Percentiles rank a stretch among this genome's conserved stretches.
Conservation (phyloP, 64 coral and sea anemone genomes). For the Dendronephthya gigantea region DNA sequence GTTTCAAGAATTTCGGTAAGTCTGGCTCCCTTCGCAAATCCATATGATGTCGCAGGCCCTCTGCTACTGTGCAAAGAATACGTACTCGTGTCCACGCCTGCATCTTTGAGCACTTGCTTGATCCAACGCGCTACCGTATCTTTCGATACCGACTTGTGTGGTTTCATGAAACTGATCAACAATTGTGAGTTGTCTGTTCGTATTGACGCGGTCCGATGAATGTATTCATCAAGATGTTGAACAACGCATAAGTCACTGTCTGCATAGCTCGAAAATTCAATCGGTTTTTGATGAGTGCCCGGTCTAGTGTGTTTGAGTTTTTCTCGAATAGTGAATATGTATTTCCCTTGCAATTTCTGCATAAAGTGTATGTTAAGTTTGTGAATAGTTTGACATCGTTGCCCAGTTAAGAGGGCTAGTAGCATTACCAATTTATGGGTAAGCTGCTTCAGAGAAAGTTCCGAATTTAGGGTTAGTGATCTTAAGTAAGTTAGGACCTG, state of each 20-base stretch:
- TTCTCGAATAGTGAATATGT: too few relatives aligned
- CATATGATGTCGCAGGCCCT: constrained; percentile 27
- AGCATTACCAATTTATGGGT: too few relatives aligned
- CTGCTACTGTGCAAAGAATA: constrained; percentile 27
- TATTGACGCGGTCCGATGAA: not conserved
- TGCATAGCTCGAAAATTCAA: not conserved
- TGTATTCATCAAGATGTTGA: not conserved
- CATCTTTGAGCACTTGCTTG: not conserved
- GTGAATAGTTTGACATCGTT: too few relatives aligned
- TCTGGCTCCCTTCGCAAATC: not conserved
- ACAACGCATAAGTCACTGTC: constrained; percentile 16
- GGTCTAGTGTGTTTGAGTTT: constrained; percentile 27
- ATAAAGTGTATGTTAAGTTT: too few relatives aligned
- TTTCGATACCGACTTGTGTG: constrained; percentile 27
- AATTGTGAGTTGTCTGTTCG: not conserved
- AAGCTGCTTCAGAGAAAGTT: too few relatives aligned
- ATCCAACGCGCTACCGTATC: constrained; percentile 26
- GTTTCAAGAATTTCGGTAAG: constrained; percentile 21
- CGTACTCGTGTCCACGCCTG: constrained; percentile 21
- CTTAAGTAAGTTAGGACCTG: too few relatives aligned
- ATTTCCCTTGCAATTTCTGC: too few relatives aligned
- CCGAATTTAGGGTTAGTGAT: too few relatives aligned
- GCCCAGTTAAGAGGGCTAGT: too few relatives aligned
- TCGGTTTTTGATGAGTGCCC: constrained; percentile 15
- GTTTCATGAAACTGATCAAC: constrained; percentile 32